Percentiles rank a stretch among this genome's conserved stretches.
Evolutionary conservation across 2,113 vertebrate genomes (phyloP).

Genomic region (Psilopogon haemacephalus): DNA sequence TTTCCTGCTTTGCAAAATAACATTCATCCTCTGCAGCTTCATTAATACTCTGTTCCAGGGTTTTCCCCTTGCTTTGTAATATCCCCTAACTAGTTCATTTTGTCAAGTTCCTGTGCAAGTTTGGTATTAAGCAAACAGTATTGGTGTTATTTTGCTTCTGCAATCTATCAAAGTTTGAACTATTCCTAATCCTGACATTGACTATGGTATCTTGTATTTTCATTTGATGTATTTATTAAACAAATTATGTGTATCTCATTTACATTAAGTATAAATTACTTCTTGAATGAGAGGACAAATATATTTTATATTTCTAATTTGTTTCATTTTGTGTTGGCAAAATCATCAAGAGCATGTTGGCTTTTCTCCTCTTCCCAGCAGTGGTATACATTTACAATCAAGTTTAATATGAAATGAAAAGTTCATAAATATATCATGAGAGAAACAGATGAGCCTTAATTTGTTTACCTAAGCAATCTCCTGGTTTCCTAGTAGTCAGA

Average conservation of each 20-base stretch:
- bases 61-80: slow-evolving; percentile 7
- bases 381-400: not conserved
- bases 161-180: not conserved
- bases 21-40: slow-evolving; percentile 2
- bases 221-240: not conserved
- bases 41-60: not conserved
- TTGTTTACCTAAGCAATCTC: slow-evolving; percentile 17
- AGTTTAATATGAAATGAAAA: slow-evolving; percentile 15
- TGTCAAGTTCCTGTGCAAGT: not conserved
- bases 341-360: not conserved
- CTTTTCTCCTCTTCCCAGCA: not conserved
- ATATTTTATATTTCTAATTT: not conserved
- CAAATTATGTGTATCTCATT: not conserved
- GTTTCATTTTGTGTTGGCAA: not conserved
- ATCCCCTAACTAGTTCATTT: not conserved
- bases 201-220: not conserved
- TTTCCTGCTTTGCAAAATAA: slow-evolving; percentile 41
- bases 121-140: not conserved
- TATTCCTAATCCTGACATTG: not conserved
- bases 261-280: not conserved
- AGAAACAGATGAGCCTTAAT: slow-evolving; percentile 5
- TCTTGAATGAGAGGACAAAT: not conserved
- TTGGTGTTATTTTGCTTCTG: not conserved
- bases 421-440: slow-evolving; percentile 2
- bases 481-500: not conserved